These are phyloP conservation scores for Onychomys torridus DNA, from an alignment of 2,797 vertebrate species.

Conservation along the genomic window DNA sequence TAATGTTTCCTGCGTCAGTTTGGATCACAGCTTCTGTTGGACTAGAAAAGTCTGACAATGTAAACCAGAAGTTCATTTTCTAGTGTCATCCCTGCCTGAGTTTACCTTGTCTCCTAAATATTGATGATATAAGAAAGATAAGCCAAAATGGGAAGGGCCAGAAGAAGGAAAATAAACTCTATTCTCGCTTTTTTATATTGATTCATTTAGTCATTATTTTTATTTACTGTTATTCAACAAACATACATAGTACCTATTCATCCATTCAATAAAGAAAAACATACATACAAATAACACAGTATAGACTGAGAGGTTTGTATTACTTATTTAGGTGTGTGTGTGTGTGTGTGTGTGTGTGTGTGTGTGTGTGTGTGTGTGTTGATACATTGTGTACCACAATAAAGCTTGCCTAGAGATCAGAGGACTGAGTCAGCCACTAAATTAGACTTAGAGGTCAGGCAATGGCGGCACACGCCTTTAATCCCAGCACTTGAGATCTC, in stretches of 20 bases:
- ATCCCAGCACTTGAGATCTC: too few species aligned
- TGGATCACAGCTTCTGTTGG: conserved; percentile 61
- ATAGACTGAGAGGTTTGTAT: background rate
- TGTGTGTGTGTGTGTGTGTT: too few species aligned
- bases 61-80: conserved; percentile 72
- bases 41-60: conserved; percentile 71
- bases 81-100: conserved; percentile 42
- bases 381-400: too few species aligned
- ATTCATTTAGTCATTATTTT: background rate
- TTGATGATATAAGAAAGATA: conserved; percentile 2
- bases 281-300: background rate
- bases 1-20: conserved; percentile 76
- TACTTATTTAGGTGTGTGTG: background rate
- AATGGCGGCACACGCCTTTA: too few species aligned
- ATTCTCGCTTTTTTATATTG: background rate
- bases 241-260: background rate
- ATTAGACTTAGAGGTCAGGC: too few species aligned
- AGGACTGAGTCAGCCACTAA: too few species aligned
- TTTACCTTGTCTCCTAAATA: conserved; percentile 70
- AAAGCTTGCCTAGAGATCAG: too few species aligned
- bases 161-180: conserved; percentile 21
- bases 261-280: background rate
- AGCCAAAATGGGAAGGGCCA: conserved; percentile 2
- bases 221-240: conserved; percentile 38
- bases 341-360: too few species aligned